These are phyloP conservation scores for Hirtodrosophila histrioides DNA, from an alignment of 2,888 invertebrate species.

Conservation along the genomic window DNA sequence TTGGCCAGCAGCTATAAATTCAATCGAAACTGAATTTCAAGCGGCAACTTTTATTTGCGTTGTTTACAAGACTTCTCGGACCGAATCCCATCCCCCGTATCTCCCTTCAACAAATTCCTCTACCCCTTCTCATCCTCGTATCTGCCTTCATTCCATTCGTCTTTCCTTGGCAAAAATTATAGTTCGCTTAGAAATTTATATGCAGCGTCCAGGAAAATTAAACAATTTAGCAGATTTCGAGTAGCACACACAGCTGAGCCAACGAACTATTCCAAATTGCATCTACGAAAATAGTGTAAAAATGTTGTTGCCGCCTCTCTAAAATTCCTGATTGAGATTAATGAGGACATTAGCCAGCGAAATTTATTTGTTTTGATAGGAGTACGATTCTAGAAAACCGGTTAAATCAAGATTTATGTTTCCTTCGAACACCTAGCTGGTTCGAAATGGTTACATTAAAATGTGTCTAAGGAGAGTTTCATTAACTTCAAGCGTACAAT, in stretches of 20 bases:
- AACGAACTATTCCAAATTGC: conserved; percentile 21
- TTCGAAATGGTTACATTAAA: too few relatives aligned
- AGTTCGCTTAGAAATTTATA: conserved; percentile 64
- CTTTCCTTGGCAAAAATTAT: conserved; percentile 40
- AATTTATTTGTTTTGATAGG: conserved; percentile 70
- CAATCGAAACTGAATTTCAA: conserved; percentile 59
- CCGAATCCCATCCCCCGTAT: conserved; percentile 2
- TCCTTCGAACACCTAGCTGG: too few relatives aligned
- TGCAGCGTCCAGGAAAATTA: conserved; percentile 66
- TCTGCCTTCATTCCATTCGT: conserved; percentile 6
- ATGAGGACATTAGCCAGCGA: conserved; percentile 48
- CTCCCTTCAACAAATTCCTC: conserved; percentile 6
- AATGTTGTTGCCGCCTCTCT: conserved; percentile 37
- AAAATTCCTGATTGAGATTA: conserved; percentile 65
- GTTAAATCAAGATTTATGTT: background rate
- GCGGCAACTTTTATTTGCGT: conserved; percentile 63
- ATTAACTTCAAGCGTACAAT: too few relatives aligned
- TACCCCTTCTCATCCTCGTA: conserved; percentile 3
- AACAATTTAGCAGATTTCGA: conserved; percentile 45
- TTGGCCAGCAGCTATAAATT: conserved; percentile 64
- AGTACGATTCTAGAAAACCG: background rate
- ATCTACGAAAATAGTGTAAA: conserved; percentile 57
- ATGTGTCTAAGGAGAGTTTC: too few relatives aligned
- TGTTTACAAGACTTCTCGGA: conserved; percentile 59
- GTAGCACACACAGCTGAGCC: conserved; percentile 53